Evolutionary conservation across 2,113 vertebrate genomes (phyloP), one percentile per base, ranked within the genome.

Genomic region (Boulengeromyrus knoepffleri): DNA sequence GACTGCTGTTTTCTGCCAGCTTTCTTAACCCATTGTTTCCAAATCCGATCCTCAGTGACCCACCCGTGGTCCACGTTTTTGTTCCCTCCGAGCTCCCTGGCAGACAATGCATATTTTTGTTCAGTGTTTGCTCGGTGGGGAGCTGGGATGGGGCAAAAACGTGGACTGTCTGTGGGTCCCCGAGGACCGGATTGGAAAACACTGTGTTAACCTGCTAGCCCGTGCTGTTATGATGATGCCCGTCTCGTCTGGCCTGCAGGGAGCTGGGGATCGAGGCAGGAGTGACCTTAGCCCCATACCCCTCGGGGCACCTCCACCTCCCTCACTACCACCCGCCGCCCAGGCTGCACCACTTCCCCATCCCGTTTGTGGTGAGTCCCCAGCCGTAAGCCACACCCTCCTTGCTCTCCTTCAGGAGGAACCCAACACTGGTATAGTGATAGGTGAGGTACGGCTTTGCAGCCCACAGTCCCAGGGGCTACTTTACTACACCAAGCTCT

Each of bases 181-280:
- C 24, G 24, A 66, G 58, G 8, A 66, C 58, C n/a, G 2, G 24
- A 66, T 66, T 10, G n/a, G 24, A 10, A 27, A 9, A 10, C 58
- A 5, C 53, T 62, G 62, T 27, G n/a, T 70, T 13, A 12, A 13
- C n/a, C 62, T 10, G 62, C n/a, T 27, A 70, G 62, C n/a, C 10
- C 1, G 62, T 31, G 27, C 62, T 31, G 27, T 70, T 13, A 1
- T 70, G 62, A 70, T 70, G 62, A 70, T 56, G 62, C n/a, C 12
- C 3, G 62, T 31, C 27, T 70, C 0, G 8, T 70, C 31, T 19
- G 31, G 31, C 74, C 36, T 80, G 31, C 93, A 99, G 98, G 99
- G 99, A 99, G 92, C 97, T 99, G 92, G 99, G 98, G 93, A 98
- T 99, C 39, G 99, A 99, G 96, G 96, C 98, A 92, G 97, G 98